Percentiles rank a stretch among this genome's conserved stretches.
Conservation (phyloP, 2,888 invertebrate genomes). For the Eugnorisma glareosa region DNA sequence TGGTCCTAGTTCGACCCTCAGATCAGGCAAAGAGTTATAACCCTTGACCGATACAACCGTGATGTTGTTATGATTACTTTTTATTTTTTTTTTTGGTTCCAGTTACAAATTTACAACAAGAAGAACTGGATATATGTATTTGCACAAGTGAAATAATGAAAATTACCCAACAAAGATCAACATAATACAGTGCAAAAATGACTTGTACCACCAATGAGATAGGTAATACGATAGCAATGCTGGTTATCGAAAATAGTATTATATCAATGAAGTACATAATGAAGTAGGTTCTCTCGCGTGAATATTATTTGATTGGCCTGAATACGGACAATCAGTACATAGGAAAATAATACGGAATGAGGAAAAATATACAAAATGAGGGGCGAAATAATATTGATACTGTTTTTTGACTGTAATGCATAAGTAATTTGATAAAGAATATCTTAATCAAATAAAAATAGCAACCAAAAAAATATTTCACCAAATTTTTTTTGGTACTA, state of each 20-base stretch:
- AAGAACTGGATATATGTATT: neutral
- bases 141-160: neutral
- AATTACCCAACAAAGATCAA: neutral
- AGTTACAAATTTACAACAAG: neutral
- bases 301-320: constrained; percentile 43
- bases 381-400: neutral
- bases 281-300: constrained; percentile 10
- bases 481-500: neutral
- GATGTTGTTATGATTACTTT: neutral
- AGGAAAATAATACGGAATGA: neutral
- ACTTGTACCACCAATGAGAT: neutral
- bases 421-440: neutral
- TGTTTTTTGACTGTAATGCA: too few relatives aligned
- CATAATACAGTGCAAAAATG: neutral
- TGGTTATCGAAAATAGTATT: constrained; percentile 19
- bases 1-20: neutral
- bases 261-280: constrained; percentile 16
- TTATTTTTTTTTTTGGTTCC: neutral
- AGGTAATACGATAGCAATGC: neutral
- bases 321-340: constrained; percentile 17
- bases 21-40: neutral
- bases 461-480: neutral
- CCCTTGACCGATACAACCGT: neutral
- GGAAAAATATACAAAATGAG: constrained; percentile 22
- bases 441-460: neutral